Percentiles rank a stretch among this genome's conserved stretches.
Conservation (phyloP, 2,113 vertebrate genomes). For the Salvelinus alpinus region DNA sequence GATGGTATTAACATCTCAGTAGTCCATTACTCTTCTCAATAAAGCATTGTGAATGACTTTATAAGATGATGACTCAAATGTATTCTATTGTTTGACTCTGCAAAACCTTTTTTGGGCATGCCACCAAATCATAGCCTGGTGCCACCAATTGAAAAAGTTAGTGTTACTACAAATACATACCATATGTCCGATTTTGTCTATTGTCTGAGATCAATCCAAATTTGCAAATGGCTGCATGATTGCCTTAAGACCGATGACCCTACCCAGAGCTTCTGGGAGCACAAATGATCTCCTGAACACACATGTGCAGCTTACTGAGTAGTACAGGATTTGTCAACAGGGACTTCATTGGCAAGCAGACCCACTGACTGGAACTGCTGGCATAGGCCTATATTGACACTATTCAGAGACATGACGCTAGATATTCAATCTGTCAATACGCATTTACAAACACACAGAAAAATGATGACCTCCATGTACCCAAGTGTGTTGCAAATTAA, state of each 20-base stretch:
- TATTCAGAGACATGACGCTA: slow-evolving; percentile 13
- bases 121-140: no score
- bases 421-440: slow-evolving; percentile 32
- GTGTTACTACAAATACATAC: no score
- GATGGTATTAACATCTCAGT: no score
- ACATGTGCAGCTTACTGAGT: background rate
- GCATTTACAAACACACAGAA: background rate
- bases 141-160: background rate
- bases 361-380: slow-evolving; percentile 21
- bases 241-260: no score
- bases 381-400: background rate
- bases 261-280: background rate
- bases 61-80: no score
- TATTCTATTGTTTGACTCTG: no score
- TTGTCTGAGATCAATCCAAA: no score
- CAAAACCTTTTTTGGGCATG: no score
- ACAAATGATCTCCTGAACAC: slow-evolving; percentile 1
- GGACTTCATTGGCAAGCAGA: slow-evolving; percentile 47
- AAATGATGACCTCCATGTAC: background rate
- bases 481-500: background rate
- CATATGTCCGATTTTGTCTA: no score
- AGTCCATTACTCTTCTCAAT: no score
- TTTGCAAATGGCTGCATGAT: background rate
- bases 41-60: no score
- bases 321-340: background rate